These are phyloP conservation scores for Strigops habroptila DNA, from an alignment of 2,113 vertebrate species.

Conservation along the genomic window DNA sequence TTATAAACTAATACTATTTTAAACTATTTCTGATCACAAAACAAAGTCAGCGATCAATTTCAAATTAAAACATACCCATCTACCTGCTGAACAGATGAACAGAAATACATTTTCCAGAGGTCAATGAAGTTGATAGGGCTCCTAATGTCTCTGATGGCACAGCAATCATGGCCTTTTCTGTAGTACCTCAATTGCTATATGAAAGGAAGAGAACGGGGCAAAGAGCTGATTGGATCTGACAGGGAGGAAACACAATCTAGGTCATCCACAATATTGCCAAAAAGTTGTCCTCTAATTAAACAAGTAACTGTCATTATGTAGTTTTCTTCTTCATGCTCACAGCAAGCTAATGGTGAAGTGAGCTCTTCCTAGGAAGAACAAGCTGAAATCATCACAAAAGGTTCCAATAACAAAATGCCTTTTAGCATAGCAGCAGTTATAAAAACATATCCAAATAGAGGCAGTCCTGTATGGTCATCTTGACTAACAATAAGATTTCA, in stretches of 20 bases:
- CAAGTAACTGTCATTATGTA: background rate
- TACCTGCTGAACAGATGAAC: background rate
- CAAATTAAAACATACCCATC: background rate
- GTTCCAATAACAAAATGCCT: background rate
- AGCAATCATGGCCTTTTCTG: background rate
- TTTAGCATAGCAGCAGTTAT: background rate
- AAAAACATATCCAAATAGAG: background rate
- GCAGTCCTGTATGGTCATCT: background rate
- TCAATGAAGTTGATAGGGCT: background rate
- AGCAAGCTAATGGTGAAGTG: background rate
- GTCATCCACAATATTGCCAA: background rate
- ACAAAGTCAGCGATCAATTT: background rate
- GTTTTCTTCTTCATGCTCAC: background rate
- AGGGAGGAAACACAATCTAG: background rate
- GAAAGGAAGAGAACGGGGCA: background rate
- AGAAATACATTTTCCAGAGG: background rate
- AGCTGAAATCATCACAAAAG: background rate
- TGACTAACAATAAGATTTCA: background rate
- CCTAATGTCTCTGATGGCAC: fast-evolving
- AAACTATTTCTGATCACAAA: background rate
- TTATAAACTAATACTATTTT: background rate
- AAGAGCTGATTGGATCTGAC: background rate
- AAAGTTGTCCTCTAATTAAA: background rate
- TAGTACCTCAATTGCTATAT: fast-evolving
- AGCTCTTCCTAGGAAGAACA: background rate